Base-by-base conservation (phyloP, 1,140 invertebrate genomes). In the Lineus longissimus region DNA sequence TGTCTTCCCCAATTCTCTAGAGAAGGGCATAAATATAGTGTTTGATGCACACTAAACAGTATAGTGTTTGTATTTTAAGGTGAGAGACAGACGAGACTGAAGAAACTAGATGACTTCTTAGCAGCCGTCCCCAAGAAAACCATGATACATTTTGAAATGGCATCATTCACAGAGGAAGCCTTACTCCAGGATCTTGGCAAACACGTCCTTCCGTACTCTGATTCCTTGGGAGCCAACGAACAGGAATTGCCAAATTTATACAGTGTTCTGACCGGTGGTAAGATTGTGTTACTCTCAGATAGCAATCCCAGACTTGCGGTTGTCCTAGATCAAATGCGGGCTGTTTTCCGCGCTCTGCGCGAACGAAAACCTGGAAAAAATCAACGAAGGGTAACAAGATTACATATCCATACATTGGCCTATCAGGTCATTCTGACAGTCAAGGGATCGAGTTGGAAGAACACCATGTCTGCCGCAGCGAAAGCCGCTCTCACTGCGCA, bases 191-290 rank as follows among this genome's bases (percentile, higher is more conserved):
- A 91, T 36, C 79, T 94, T 0, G 84, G 86, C 0, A 81, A 88
- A 19, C 83, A 86, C 64, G 85, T 94, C 0, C 82, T 93, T 57
- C 89, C 90, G 0, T 89, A 87, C 79, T 86, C 89, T 0, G 91
- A 94, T 71, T 93, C 91, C n/a, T 81, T 94, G 7, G 92, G 92
- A 0, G 92, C 93, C 90, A 94, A 94, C 77, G 92, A 94, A 77
- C 91, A 87, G 76, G 92, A 94, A 81, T 81, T 93, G 31, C 87
- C 88, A 0, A 94, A 93, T 79, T 75, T 94, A 0, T 84, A 88
- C 56, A 88, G 87, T 73, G 85, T 73, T 27, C 41, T 79, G 15
- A 69, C 69, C 2, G 85, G 87, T 76, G 90, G 89, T 0, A 88
- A 89, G 65, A 86, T 92, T 2, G 90, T 88, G 13, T 76, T 91